Base-by-base conservation (phyloP, 2,797 vertebrate species). In the Benthosema pterotum region DNA sequence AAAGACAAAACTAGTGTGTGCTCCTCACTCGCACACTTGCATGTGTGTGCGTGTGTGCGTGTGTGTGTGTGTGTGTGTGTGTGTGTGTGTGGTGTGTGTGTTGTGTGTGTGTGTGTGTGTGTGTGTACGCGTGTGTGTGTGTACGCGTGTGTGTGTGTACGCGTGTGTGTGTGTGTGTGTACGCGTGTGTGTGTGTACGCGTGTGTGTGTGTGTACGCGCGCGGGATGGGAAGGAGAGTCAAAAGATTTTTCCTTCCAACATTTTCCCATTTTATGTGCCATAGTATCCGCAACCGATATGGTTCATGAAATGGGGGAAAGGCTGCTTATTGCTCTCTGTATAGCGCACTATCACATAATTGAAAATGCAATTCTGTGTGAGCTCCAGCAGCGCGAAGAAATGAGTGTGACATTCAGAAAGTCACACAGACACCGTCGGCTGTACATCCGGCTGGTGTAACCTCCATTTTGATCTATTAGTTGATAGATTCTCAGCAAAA, bases 221-320 rank as follows among this genome's bases (percentile, higher is more conserved):
- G n/a, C n/a, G n/a, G n/a, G 17, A 15, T 19, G 22, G 47, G 12
- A 13, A 17, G 25, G 16, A 19, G 1, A 32, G n/a, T 25, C 0
- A 9, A 19, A 61, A 15, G 42, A 57, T 9, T 0, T 47, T 63
- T 57, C 42, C 42, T 50, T 25, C 1, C 11, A 55, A 28, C 8
- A 6, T 18, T 28, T 5, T 42, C 3, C 3, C n/a, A n/a, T 45
- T 38, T 13, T 38, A 38, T 38, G 32, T 38, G 32, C 63, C 7
- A 28, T 42, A 51, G 22, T 45, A 11, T 63, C 11, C 49, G 17
- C 38, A 52, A 42, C 15, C 43, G 5, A 75, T 64, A 57, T 52
- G 47, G 60, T 11, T 45, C 32, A 60, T 71, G 12, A 52, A 66
- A 43, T 16, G 12, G 1, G 14, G 1, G 9, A 62, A 60, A 47